Evolutionary conservation across 2,113 vertebrate species (phyloP).

Genomic region (Odontophorus gujanensis): DNA sequence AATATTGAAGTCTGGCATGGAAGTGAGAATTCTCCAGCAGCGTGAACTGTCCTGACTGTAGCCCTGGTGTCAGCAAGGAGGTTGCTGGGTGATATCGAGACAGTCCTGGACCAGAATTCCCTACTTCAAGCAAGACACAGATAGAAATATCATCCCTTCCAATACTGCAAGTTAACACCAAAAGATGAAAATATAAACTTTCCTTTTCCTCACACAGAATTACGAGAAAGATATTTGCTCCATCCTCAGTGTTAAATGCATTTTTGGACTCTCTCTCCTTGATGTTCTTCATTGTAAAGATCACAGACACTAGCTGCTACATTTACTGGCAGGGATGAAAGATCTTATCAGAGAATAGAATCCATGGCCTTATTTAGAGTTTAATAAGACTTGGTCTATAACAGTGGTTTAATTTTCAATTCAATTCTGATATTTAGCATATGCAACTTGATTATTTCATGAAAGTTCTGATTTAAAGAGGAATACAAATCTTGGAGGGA

Average conservation of each 20-base stretch:
- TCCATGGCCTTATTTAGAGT: neutral
- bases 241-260: neutral
- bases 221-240: neutral
- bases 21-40: neutral
- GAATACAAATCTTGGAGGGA: neutral
- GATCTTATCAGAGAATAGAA: neutral
- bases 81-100: neutral
- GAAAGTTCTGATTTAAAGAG: neutral
- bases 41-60: neutral
- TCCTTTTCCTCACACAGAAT: neutral
- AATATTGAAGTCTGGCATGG: neutral
- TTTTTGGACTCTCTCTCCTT: neutral
- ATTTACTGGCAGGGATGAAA: neutral
- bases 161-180: neutral
- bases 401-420: neutral
- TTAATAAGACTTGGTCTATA: neutral
- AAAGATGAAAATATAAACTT: accelerated
- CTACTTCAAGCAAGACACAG: neutral
- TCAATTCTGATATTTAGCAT: neutral
- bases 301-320: neutral
- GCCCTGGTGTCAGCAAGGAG: neutral
- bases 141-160: neutral
- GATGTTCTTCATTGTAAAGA: neutral
- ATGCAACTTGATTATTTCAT: neutral
- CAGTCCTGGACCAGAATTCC: neutral